Evolutionary conservation across 2,888 invertebrate genomes (phyloP), one percentile per base, ranked within the genome.

Genomic region (Orchesellides sinensis): DNA sequence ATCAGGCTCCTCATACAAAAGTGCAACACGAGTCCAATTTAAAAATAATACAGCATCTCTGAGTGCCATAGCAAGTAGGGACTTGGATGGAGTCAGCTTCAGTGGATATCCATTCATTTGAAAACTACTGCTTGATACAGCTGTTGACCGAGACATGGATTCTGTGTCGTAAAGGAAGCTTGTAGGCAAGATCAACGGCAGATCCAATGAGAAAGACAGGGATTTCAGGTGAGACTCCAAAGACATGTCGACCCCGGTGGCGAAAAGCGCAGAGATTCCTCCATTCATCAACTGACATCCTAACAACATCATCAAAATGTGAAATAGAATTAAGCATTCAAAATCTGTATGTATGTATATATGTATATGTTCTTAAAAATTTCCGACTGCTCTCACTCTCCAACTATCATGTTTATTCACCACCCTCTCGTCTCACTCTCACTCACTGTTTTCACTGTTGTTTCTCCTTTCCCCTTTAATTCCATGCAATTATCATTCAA

Each of bases 11-110:
- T 98, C 98, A 89, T 98, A 98, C 56, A 98, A 93, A 74, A 98
- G 94, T 0, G 96, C 97, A 89, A 98, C 96, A 89, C 94, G 94
- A 1, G 96, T 96, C 98, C 98, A 98, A 90, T 96, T 96, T 83
- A 97, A 93, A 90, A 96, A 96, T 10, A 93, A 92, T 90, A 98
- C 95, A 86, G 97, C 92, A 89, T 98, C 97, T 78, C 94, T 92
- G 90, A 96, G 96, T 0, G 96, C 95, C 85, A 91, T 90, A 89
- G 95, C 94, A 84, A 96, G 92, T 85, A 94, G 91, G 87, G 92
- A 91, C 90, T 95, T 94, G 88, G 94, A 92, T 59, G 96, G 96
- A 90, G 94, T 93, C 56, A 96, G 91, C 90, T 95, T 96, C 89
- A 96, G 94, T 65, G 95, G 94, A 90, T 94, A 94, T 90, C 94